phyloP scores from a whole-genome alignment of 2,113 vertebrate species.

The Xenopus borealis region DNA sequence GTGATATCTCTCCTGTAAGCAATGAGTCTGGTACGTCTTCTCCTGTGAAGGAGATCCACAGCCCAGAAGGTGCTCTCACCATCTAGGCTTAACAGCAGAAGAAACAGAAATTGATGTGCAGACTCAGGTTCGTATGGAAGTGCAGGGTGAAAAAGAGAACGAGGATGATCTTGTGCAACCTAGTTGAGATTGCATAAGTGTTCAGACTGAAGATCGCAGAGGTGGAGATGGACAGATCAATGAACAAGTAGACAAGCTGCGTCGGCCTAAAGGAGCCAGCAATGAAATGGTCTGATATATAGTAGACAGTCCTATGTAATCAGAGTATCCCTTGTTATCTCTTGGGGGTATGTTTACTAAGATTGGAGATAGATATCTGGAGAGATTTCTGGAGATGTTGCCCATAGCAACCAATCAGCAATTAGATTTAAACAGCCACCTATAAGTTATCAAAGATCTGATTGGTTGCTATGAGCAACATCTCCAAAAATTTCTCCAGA shows the following conservation, averaged over 20 bases:
- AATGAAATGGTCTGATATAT: constrained; percentile 73
- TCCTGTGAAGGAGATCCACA: constrained; percentile 82
- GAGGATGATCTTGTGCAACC: constrained; percentile 71
- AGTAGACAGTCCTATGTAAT: constrained; percentile 63
- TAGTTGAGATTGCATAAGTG: constrained; percentile 73
- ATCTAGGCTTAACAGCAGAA: constrained; percentile 62
- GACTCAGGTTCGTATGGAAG: constrained; percentile 89
- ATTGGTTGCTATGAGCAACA: no score
- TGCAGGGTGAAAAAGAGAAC: constrained; percentile 88
- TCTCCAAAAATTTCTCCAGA: no score
- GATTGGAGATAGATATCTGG: no score
- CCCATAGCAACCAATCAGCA: no score
- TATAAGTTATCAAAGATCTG: no score
- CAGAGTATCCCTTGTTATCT: constrained; percentile 62
- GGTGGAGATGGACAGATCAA: constrained; percentile 95
- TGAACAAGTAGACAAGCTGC: constrained; percentile 92
- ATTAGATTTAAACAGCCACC: no score
- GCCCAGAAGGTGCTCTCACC: constrained; percentile 73
- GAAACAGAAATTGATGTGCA: constrained; percentile 69
- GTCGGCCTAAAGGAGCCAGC: constrained; percentile 89
- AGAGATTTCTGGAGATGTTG: no score
- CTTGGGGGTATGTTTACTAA: no score
- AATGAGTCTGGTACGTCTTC: constrained; percentile 83
- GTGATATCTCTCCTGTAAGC: constrained; percentile 94
- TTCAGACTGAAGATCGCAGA: constrained; percentile 86